Conservation (phyloP, 2,888 invertebrate genomes). For the Priocnemis perturbator region DNA sequence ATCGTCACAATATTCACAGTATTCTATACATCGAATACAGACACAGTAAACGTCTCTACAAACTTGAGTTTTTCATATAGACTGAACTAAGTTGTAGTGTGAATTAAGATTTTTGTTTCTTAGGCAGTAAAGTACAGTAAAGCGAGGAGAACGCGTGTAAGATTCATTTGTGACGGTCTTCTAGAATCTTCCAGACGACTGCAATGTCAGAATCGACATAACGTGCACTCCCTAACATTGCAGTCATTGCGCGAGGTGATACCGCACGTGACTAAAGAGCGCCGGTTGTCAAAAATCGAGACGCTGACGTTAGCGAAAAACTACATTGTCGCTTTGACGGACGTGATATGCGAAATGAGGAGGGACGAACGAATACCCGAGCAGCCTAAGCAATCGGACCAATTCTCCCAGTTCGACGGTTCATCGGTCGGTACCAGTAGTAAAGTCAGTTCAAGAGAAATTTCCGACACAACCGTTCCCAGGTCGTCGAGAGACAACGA, state of each 20-base stretch:
- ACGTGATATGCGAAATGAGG: constrained; percentile 86
- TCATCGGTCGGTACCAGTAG: no score
- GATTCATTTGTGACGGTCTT: background rate
- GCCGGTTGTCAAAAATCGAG: constrained; percentile 87
- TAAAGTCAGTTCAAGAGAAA: constrained; percentile 22
- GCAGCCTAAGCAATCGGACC: constrained; percentile 12
- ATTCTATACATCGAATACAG: no score
- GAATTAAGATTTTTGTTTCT: no score
- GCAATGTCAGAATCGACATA: no score
- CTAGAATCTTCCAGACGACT: no score
- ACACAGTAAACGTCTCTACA: no score
- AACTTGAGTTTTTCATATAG: no score
- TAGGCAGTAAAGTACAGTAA: no score
- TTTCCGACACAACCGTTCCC: constrained; percentile 55
- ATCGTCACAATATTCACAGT: no score
- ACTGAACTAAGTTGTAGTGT: no score
- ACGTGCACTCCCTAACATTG: background rate
- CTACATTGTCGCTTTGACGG: constrained; percentile 88
- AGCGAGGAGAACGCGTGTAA: no score
- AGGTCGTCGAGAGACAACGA: constrained; percentile 64
- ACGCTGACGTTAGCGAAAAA: constrained; percentile 88
- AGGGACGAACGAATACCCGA: constrained; percentile 77
- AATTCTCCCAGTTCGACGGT: no score
- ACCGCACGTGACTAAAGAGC: constrained; percentile 86
- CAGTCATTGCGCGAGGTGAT: constrained; percentile 86